Evolutionary conservation across 1,140 invertebrate genomes (phyloP).

Genomic region (Procambarus clarkii): DNA sequence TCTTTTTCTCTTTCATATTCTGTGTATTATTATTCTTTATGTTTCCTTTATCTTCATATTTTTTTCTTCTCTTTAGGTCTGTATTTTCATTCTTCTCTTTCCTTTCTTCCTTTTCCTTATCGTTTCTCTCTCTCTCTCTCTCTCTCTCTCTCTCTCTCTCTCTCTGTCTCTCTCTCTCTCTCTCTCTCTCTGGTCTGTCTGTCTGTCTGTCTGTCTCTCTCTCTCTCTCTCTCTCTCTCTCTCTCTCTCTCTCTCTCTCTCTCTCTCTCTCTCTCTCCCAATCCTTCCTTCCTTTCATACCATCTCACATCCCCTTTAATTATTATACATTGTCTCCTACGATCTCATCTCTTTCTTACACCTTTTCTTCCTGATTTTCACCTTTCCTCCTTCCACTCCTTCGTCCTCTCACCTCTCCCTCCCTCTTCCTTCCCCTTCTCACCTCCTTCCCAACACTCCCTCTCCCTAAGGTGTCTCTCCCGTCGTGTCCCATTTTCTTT

Average conservation of each 20-base stretch:
- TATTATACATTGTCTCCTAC: background rate
- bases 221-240: background rate
- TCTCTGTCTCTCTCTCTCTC: background rate
- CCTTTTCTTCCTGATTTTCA: background rate
- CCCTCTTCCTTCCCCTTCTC: background rate
- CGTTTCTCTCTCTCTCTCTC: background rate
- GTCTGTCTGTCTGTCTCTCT: background rate
- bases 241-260: background rate
- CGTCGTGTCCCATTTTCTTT: background rate
- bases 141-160: background rate
- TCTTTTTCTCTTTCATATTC: background rate
- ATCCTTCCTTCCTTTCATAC: no score
- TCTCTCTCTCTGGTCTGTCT: background rate
- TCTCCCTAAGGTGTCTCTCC: background rate
- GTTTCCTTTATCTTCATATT: background rate
- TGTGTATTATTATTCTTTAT: background rate
- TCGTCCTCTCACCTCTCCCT: background rate
- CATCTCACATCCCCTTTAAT: no score
- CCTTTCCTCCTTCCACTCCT: background rate
- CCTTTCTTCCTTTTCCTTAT: background rate
- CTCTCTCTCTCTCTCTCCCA: background rate
- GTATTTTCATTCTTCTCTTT: background rate
- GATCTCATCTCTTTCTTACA: background rate
- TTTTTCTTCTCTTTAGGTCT: background rate
- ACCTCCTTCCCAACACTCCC: background rate